These are phyloP conservation scores for Megaceryle alcyon DNA, from an alignment of 2,797 vertebrate species.

Conservation along the genomic window DNA sequence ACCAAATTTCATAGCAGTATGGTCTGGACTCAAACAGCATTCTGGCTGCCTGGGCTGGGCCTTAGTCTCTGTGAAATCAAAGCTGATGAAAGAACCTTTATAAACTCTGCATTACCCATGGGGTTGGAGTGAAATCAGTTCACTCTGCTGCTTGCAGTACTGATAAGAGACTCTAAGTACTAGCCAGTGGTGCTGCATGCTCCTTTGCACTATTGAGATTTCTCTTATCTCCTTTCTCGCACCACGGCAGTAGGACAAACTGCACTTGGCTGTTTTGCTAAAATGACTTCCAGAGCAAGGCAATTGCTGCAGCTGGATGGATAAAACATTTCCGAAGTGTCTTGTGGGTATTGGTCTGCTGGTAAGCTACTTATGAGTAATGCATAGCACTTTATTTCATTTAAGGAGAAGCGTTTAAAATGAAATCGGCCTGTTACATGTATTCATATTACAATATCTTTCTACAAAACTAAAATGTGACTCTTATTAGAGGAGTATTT, in stretches of 20 bases:
- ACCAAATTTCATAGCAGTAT: neutral
- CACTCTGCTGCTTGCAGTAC: neutral
- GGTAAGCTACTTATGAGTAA: neutral
- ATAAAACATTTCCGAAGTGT: neutral
- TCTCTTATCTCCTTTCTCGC: constrained; percentile 7
- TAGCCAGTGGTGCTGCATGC: neutral
- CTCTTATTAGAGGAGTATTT: neutral
- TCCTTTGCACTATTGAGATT: neutral
- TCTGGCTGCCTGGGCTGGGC: neutral
- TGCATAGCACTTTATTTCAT: neutral
- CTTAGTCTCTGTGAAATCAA: neutral
- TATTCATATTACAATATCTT: neutral
- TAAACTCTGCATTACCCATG: neutral
- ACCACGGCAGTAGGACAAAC: neutral
- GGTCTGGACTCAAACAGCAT: neutral
- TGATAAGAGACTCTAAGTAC: neutral
- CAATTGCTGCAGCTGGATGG: neutral
- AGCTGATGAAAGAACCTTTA: neutral
- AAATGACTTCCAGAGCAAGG: neutral
- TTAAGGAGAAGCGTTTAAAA: neutral
- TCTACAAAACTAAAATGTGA: neutral
- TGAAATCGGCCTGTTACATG: neutral
- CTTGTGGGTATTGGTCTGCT: neutral
- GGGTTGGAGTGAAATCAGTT: neutral
- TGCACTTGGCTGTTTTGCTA: neutral